Evolutionary conservation across 1,140 invertebrate genomes (phyloP).

Genomic region (Archivesica marissinica): DNA sequence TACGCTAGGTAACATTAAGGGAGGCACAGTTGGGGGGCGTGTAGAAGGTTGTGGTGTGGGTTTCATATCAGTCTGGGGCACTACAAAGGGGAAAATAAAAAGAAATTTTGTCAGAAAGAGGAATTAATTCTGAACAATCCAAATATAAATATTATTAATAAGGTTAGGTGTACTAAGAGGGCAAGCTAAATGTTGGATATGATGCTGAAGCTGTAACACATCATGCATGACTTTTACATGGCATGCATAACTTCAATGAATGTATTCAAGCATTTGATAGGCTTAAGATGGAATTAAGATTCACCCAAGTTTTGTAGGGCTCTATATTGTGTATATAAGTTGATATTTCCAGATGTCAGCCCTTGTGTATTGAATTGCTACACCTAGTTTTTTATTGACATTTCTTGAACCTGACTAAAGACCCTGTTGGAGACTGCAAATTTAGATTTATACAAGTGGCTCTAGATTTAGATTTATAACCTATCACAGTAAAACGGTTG

Average conservation of each 20-base stretch:
- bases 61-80: slow-evolving; percentile 57
- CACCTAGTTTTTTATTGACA: too few species aligned
- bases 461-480: too few species aligned
- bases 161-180: not conserved
- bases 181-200: slow-evolving; percentile 1
- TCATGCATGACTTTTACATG: not conserved
- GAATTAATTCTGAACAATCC: not conserved
- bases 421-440: too few species aligned
- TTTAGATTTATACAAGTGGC: too few species aligned
- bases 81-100: slow-evolving; percentile 55
- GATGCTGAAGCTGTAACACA: not conserved
- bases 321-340: too few species aligned
- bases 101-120: slow-evolving; percentile 23
- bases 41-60: slow-evolving; percentile 56
- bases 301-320: too few species aligned
- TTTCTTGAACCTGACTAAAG: too few species aligned
- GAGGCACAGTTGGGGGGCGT: slow-evolving; percentile 65
- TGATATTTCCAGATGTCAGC: too few species aligned
- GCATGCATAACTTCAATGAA: not conserved
- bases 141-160: not conserved
- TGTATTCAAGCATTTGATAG: slow-evolving; percentile 18
- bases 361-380: too few species aligned
- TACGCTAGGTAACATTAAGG: slow-evolving; percentile 64
- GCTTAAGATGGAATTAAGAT: too few species aligned
- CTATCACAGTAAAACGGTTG: too few species aligned